Evolutionary conservation across 2,797 vertebrate species (phyloP), one percentile per base, ranked within the genome.

Genomic region (Falco novaeseelandiae): DNA sequence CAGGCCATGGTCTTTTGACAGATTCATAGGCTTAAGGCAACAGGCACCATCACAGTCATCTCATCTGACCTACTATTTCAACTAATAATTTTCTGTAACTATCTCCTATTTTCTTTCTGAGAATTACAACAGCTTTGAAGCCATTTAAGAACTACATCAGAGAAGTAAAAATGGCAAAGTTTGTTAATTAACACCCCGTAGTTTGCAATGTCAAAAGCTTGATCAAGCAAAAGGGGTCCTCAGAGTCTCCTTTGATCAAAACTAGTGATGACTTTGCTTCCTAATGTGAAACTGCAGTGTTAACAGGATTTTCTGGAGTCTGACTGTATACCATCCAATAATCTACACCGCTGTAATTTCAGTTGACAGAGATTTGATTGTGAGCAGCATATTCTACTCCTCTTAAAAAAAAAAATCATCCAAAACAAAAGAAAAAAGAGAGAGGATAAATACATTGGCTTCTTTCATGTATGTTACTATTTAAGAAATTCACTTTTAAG

Each of bases 151-250:
- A 58, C 79, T 85, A 87, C 70, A 90, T 92, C 83, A 96, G 91
- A 96, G 61, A 84, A 96, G 62, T 78, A 83, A 92, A 89, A 42
- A 91, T 82, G 81, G 76, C 14, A 91, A 86, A 94, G 80, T 89
- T 4, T 92, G 46, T 78, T 94, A 95, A 97, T 95, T 93, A 96
- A 96, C 59, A 92, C 51, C 57, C 67, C 67, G 32, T 90, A 65
- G 80, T 90, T 46, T 83, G 54, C 58, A 82, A 42, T 44, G 58
- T 89, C 87, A 92, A 89, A 89, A 89, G 71, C 65, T 62, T 65
- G 32, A 95, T 95, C 91, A 95, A 89, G 79, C 49, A 92, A 95
- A 91, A 95, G 77, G n/a, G 80, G 26, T 83, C 54, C 84, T 93
- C 74, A 76, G 73, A 84, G 25, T 38, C 63, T 83, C 40, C 83